Conservation (phyloP, 2,113 vertebrate genomes). For the Petaurus breviceps region DNA sequence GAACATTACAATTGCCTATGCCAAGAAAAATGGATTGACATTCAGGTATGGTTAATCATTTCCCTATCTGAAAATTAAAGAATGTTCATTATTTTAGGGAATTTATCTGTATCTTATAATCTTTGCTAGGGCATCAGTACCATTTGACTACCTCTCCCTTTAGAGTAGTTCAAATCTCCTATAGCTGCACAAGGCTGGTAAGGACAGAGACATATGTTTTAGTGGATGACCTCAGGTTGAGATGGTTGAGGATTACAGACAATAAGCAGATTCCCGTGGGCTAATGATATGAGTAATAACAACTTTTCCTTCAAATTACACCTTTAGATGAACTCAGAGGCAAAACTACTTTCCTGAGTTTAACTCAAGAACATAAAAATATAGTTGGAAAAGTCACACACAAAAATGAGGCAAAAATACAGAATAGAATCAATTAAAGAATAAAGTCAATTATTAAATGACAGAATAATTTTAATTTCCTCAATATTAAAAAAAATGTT, state of each 20-base stretch:
- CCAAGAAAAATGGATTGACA: too few species aligned
- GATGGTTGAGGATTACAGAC: background rate
- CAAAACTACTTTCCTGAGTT: background rate
- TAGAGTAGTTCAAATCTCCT: background rate
- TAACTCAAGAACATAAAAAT: background rate
- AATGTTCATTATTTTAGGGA: too few species aligned
- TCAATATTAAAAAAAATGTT: background rate
- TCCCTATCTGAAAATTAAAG: too few species aligned
- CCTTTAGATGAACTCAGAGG: background rate
- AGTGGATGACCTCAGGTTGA: background rate
- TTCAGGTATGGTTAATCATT: too few species aligned
- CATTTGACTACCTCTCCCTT: too few species aligned
- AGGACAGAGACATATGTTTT: background rate
- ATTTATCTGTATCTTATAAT: too few species aligned
- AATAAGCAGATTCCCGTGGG: background rate
- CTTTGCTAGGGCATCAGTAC: too few species aligned
- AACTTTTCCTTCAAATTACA: background rate
- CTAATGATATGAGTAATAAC: background rate
- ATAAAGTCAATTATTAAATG: background rate
- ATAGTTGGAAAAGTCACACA: background rate
- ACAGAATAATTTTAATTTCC: background rate
- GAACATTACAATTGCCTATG: too few species aligned
- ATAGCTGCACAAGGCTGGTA: background rate
- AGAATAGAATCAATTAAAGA: background rate
- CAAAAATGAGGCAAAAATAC: background rate